phyloP scores from a whole-genome alignment of 1,140 invertebrate species.

The Drosophila mayri region DNA sequence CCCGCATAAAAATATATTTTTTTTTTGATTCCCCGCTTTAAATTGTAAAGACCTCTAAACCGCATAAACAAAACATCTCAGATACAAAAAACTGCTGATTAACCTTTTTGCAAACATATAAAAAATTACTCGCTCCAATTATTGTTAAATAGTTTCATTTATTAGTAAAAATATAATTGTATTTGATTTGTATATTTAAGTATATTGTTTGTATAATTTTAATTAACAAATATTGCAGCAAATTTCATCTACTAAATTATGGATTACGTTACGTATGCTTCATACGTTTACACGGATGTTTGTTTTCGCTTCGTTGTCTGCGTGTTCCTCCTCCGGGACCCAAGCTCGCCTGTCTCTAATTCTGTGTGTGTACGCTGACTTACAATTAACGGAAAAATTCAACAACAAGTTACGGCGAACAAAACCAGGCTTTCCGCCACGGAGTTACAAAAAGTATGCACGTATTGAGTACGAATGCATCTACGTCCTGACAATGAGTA shows the following conservation, averaged over 20 bases:
- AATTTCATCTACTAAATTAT: slow-evolving; percentile 81
- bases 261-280: slow-evolving; percentile 61
- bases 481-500: slow-evolving; percentile 68
- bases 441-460: slow-evolving; percentile 44
- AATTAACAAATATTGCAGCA: slow-evolving; percentile 83
- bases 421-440: slow-evolving; percentile 37
- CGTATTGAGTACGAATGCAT: slow-evolving; percentile 26
- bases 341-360: neutral
- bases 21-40: too few species aligned
- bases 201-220: slow-evolving; percentile 75
- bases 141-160: slow-evolving; percentile 54
- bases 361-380: slow-evolving; percentile 31
- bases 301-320: slow-evolving; percentile 61
- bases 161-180: slow-evolving; percentile 76
- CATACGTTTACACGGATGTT: slow-evolving; percentile 64
- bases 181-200: slow-evolving; percentile 75
- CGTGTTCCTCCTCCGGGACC: slow-evolving; percentile 15
- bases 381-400: slow-evolving; percentile 60
- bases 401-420: slow-evolving; percentile 57
- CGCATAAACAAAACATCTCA: neutral
- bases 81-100: neutral
- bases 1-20: neutral
- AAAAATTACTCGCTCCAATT: neutral
- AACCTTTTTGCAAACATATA: neutral
- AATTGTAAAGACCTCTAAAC: neutral